Conservation (phyloP, 1,140 invertebrate genomes). For the Pseudoatta argentina region DNA sequence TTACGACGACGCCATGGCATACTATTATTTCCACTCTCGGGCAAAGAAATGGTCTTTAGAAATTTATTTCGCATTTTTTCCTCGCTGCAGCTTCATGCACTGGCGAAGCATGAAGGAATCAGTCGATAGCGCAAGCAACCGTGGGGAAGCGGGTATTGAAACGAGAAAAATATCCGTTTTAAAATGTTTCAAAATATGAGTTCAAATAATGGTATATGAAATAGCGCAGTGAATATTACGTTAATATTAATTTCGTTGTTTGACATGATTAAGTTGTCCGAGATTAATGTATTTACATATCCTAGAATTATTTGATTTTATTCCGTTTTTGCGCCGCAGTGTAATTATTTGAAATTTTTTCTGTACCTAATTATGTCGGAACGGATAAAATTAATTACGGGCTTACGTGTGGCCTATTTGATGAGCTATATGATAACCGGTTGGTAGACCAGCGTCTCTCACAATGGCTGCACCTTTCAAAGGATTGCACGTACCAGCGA, state of each 20-base stretch:
- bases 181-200: background rate
- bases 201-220: slow-evolving; percentile 23
- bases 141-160: background rate
- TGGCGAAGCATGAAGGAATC: background rate
- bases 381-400: slow-evolving; percentile 45
- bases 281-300: background rate
- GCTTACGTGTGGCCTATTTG: slow-evolving; percentile 89
- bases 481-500: slow-evolving; percentile 88
- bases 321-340: background rate
- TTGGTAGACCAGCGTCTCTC: slow-evolving; percentile 87
- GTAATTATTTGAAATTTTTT: slow-evolving; percentile 20
- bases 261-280: background rate
- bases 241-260: slow-evolving; percentile 35
- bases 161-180: slow-evolving; percentile 17
- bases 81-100: no score
- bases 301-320: background rate
- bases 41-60: slow-evolving; percentile 54
- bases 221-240: background rate
- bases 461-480: slow-evolving; percentile 87
- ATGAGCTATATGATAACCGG: slow-evolving; percentile 88
- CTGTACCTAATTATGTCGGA: background rate
- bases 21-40: slow-evolving; percentile 51
- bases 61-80: slow-evolving; percentile 54
- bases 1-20: slow-evolving; percentile 57
- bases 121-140: background rate